Evolutionary conservation across 2,797 vertebrate species (phyloP).

Genomic region (Sebastes taczanowskii): DNA sequence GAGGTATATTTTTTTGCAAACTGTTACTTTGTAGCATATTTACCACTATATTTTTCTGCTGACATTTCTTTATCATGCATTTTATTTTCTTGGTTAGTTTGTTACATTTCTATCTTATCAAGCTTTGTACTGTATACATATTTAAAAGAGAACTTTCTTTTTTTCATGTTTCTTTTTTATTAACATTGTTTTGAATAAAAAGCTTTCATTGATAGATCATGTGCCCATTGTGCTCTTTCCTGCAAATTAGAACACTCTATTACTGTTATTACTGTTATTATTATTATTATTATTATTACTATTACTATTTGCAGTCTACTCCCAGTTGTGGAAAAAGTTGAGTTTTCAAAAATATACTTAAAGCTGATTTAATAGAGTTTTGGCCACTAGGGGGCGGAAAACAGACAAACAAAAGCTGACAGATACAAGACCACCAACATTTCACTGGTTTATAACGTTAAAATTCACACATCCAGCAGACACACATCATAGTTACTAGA

Average conservation of each 20-base stretch:
- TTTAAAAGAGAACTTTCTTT: constrained; percentile 51
- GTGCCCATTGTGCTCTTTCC: constrained; percentile 4
- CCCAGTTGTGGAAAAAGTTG: not conserved
- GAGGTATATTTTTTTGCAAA: constrained; percentile 48
- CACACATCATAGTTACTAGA: not conserved
- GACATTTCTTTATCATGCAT: constrained; percentile 12
- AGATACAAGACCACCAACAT: not conserved
- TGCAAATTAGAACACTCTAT: not conserved
- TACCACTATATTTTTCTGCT: constrained; percentile 33
- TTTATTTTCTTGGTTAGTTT: constrained; percentile 58
- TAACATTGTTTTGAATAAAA: constrained; percentile 71
- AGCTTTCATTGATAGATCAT: constrained; percentile 22
- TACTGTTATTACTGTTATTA: not conserved
- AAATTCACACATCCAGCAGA: not conserved
- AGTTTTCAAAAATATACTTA: not conserved
- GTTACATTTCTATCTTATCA: constrained; percentile 71
- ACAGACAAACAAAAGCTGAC: not conserved
- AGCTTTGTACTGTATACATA: constrained; percentile 44
- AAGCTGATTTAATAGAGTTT: not conserved
- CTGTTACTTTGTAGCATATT: constrained; percentile 72
- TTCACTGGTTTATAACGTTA: not conserved
- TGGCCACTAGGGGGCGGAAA: not conserved
- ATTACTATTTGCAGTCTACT: not conserved
- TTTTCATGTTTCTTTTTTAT: constrained; percentile 43
- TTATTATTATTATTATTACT: not conserved